Evolutionary conservation across 2,888 invertebrate species (phyloP), one percentile per base, ranked within the genome.

Genomic region (Serripes groenlandicus): DNA sequence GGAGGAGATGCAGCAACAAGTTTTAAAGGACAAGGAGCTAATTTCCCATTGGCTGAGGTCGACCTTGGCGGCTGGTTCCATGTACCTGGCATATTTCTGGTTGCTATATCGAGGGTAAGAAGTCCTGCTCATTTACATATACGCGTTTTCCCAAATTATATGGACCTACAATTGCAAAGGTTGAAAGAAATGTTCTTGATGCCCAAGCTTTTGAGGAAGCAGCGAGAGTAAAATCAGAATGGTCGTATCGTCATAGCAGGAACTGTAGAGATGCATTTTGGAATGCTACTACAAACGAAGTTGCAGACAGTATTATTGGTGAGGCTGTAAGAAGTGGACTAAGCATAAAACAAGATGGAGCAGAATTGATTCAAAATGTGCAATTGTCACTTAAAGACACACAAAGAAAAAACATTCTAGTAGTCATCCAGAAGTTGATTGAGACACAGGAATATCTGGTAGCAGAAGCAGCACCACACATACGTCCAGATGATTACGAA

Each of bases 1-100:
- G 60, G 30, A 5, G 30, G 30, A 60, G 60, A 60, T 60, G 60
- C 60, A 60, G 60, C 60, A n/a, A 60, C 56, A 56, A 56, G 60
- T 30, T 60, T 60, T 9, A 60, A 60, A 23, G 26, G 28, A 30
- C 60, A 60, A 7, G 60, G 60, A 30, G 26, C 60, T 9, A 60
- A 15, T 30, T 30, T 60, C 30, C 7, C 30, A 4, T 30, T 60
- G 30, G 60, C 60, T 9, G 60, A 60, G 30, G 30, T 60, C 5
- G 30, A 60, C 23, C 7, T 60, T 4, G 30, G 30, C 11, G 60
- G 60, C 11, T 60, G 60, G 60, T 60, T 60, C 30, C 26, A 60
- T 60, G 60, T 60, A 21, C 60, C 60, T 30, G n/a, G n/a, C n/a
- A 30, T 60, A 30, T 60, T 60, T 28, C 60, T 30, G 4, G 60